Base-by-base conservation (phyloP, 1,140 invertebrate genomes). In the Drosophila kikkawai region DNA sequence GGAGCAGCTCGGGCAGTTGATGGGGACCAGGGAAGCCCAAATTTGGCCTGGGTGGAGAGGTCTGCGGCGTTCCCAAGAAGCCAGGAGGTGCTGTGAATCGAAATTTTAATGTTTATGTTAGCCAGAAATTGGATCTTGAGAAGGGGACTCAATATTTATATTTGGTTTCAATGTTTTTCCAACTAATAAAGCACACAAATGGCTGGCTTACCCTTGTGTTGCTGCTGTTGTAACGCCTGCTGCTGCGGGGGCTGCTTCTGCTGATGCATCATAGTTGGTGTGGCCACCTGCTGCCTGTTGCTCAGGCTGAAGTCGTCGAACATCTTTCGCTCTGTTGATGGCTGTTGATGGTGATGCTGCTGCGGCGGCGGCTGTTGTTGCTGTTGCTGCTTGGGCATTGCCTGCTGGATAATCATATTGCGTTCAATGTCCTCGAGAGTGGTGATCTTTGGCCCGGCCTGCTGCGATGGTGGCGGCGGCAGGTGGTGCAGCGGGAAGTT, bases 361-460 rank as follows among this genome's bases (percentile, higher is more conserved):
- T 77, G 80, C 15, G 51, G 64, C 7, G 7, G 45, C 4, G 67
- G 77, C 11, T 69, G 70, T 47, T 74, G 68, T 22, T 68, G 67
- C 13, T 44, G 51, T 1, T 60, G 79, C 57, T 77, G 78, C 32
- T 82, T 87, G 4, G 84, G 65, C 50, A 79, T 80, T 57, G 83
- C 63, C 66, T 93, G 92, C 59, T 93, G 92, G 45, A 88, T 93
- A 41, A 92, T 91, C 32, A 93, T 73, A 68, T 92, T 93, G 1
- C 92, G 83, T 58, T 93, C 92, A 61, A 93, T 91, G 50, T 93
- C 92, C 56, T 93, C 92, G 2, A 93, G 76, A 1, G 92, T 92
- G 2, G 83, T 80, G 13, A 93, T 92, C 69, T 93, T 93, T 0
- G 82, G 67, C 7, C 68, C 58, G 36, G 56, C 17, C 29, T 73